Evolutionary conservation across 1,140 invertebrate genomes (phyloP).

Genomic region (Cydia fagiglandana): DNA sequence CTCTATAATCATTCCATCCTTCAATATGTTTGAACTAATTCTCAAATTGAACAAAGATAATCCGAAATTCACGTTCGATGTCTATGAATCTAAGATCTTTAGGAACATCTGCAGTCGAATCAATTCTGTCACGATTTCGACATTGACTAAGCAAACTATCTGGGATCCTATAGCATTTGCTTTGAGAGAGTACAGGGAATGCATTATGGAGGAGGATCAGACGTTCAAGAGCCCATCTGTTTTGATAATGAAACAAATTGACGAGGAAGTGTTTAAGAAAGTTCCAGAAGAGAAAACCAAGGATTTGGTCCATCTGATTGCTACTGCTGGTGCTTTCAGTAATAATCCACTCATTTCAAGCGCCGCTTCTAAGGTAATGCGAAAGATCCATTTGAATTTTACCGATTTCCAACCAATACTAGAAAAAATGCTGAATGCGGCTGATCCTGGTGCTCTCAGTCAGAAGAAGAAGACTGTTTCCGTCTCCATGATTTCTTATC

Average conservation of each 20-base stretch:
- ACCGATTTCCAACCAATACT: slow-evolving; percentile 82
- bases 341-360: slow-evolving; percentile 81
- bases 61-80: slow-evolving; percentile 59
- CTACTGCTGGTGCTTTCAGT: slow-evolving; percentile 76
- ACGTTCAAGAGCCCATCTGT: slow-evolving; percentile 61
- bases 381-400: slow-evolving; percentile 85
- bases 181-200: slow-evolving; percentile 70
- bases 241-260: slow-evolving; percentile 80
- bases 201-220: slow-evolving; percentile 59
- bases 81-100: slow-evolving; percentile 72
- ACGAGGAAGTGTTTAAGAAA: slow-evolving; percentile 79
- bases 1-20: slow-evolving; percentile 50
- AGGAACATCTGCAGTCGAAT: slow-evolving; percentile 69
- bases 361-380: slow-evolving; percentile 82
- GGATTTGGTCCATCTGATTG: slow-evolving; percentile 70
- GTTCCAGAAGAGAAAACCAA: slow-evolving; percentile 72
- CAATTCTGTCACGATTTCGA: slow-evolving; percentile 59
- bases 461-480: slow-evolving; percentile 68
- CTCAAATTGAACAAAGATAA: slow-evolving; percentile 49
- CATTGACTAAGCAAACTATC: slow-evolving; percentile 58
- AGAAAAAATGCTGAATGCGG: slow-evolving; percentile 78
- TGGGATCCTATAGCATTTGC: slow-evolving; percentile 72
- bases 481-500: slow-evolving; percentile 76
- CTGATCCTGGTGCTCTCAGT: slow-evolving; percentile 54
- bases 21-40: slow-evolving; percentile 51